Base-by-base conservation (phyloP, 30 jellyfish, hydroid and myxozoan species). In the Turritopsis rubra region DNA sequence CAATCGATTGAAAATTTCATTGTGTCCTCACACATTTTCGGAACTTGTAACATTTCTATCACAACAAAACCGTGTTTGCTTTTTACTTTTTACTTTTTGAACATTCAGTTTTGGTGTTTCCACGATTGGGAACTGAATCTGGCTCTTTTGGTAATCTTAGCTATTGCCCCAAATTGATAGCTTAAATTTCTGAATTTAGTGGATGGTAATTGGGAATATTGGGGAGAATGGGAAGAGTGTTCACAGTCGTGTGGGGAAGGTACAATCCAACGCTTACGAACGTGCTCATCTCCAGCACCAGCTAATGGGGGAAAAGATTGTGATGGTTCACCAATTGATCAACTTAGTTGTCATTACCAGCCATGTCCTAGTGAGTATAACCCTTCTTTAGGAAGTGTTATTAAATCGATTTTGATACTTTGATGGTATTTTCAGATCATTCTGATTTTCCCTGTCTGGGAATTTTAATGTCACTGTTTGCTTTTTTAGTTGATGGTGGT, bases 401-500 rank as follows among this genome's bases (percentile, higher is more conserved):
- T 41, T 5, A 5, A 5, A 41, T 41, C 60, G 13, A 3, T 41
- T 41, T 41, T 41, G 60, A 41, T 41, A 13, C 13, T 13, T 3
- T 13, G 60, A 3, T 41, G 13, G 60, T n/a, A n/a, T 41, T 41
- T 5, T 41, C 60, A 3, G 60, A 5, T 13, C 13, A 41, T 41
- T 41, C n/a, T n/a, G n/a, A n/a, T n/a, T n/a, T n/a, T n/a, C n/a
- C n/a, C 60, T 41, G 60, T 41, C 13, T 13, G 60, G 13, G 13
- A 13, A 41, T 3, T 41, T 41, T 3, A 41, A 13, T 41, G 13
- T 41, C 60, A 41, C 60, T 5, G 13, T 13, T 41, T 41, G 60
- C 13, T 5, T 13, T 53, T 52, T 21, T 22, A 90, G 97, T 90
- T 29, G 85, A 90, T 73, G 97, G 96, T 20, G 89, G 93, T 19